These are phyloP conservation scores for Trichopoda pennipes DNA, from an alignment of 2,888 invertebrate genomes.

Conservation along the genomic window DNA sequence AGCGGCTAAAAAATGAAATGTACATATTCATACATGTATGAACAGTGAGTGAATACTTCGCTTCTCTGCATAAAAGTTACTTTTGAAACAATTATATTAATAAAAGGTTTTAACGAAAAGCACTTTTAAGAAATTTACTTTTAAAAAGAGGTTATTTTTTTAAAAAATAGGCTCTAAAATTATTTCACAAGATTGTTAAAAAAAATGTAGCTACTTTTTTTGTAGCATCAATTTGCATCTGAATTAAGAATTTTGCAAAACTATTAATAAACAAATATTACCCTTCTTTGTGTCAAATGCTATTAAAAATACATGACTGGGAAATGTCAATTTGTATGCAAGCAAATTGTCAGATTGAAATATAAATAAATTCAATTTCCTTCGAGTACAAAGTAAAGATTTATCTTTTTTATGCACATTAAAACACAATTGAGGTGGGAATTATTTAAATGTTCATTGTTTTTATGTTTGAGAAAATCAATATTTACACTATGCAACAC, in stretches of 20 bases:
- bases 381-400: slow-evolving; percentile 11
- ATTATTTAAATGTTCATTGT: slow-evolving; percentile 48
- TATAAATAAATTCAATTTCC: slow-evolving; percentile 59
- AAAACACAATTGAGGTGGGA: slow-evolving; percentile 19
- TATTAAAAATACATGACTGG: neutral
- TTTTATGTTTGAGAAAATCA: slow-evolving; percentile 51
- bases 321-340: slow-evolving; percentile 31
- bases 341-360: slow-evolving; percentile 50
- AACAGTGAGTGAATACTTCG: too few species aligned
- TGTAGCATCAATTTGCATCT: too few species aligned
- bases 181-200: too few species aligned
- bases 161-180: too few species aligned
- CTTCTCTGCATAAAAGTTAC: too few species aligned
- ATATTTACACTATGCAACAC: slow-evolving; percentile 35
- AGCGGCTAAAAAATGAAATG: too few species aligned
- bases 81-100: too few species aligned
- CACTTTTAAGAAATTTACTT: too few species aligned
- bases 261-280: neutral
- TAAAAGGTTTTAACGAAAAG: too few species aligned
- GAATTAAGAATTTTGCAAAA: neutral
- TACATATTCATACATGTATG: too few species aligned
- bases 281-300: neutral
- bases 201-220: too few species aligned
- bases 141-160: neutral
- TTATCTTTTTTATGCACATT: slow-evolving; percentile 13